These are phyloP conservation scores for Eufriesea mexicana DNA, from an alignment of 1,140 invertebrate genomes.

Conservation along the genomic window DNA sequence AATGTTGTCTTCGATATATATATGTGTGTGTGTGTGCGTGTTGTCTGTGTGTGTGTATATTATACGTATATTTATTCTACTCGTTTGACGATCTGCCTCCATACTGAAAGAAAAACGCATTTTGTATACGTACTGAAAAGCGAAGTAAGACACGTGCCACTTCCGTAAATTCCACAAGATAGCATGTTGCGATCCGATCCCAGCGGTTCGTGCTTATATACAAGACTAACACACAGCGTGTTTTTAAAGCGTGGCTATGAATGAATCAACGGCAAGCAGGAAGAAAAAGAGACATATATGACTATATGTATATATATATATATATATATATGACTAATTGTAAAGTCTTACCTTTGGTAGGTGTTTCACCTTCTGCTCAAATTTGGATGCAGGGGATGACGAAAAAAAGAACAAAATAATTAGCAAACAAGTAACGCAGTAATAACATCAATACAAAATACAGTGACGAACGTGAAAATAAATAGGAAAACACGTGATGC, in stretches of 20 bases:
- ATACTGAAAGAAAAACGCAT: slow-evolving; percentile 17
- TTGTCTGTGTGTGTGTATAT: no score
- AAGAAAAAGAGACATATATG: slow-evolving; percentile 47
- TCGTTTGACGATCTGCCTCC: neutral
- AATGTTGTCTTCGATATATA: neutral
- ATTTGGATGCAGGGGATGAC: slow-evolving; percentile 69
- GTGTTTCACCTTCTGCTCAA: slow-evolving; percentile 76
- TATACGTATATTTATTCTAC: no score
- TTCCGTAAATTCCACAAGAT: slow-evolving; percentile 16
- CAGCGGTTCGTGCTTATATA: slow-evolving; percentile 21
- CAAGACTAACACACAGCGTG: neutral
- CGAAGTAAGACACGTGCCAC: neutral
- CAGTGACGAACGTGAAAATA: slow-evolving; percentile 2
- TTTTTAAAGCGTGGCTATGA: neutral
- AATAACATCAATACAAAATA: slow-evolving; percentile 44
- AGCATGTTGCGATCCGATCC: neutral
- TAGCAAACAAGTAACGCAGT: slow-evolving; percentile 62
- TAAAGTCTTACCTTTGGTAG: slow-evolving; percentile 76
- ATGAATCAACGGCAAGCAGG: neutral
- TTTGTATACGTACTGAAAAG: slow-evolving; percentile 29
- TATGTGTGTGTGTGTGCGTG: no score
- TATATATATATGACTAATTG: no score
- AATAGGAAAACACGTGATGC: neutral
- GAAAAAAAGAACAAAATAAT: slow-evolving; percentile 76
- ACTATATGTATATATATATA: slow-evolving; percentile 20